These are phyloP conservation scores for Hipparchia sbordonii DNA, from an alignment of 2,888 invertebrate genomes.

Conservation along the genomic window DNA sequence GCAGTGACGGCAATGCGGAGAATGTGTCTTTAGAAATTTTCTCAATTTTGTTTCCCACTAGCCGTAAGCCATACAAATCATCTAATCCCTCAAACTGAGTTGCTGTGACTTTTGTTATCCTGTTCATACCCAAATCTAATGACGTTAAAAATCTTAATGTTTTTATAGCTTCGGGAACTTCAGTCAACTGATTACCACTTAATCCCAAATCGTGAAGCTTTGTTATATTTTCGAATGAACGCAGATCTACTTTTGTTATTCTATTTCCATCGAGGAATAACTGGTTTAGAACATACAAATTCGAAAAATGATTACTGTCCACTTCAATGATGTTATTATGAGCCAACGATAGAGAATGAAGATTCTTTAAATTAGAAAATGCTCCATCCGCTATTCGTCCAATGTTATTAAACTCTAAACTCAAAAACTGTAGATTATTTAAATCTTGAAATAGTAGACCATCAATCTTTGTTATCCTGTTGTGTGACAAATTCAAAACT, in stretches of 20 bases:
- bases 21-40: conserved; percentile 90
- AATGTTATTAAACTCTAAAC: conserved; percentile 88
- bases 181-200: conserved; percentile 87
- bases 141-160: conserved; percentile 88
- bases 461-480: conserved; percentile 88
- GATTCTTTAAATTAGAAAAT: conserved; percentile 88
- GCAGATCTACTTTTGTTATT: conserved; percentile 86
- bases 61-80: conserved; percentile 88
- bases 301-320: conserved; percentile 87
- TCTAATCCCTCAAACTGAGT: conserved; percentile 89
- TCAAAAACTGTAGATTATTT: conserved; percentile 88
- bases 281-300: conserved; percentile 88
- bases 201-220: conserved; percentile 90
- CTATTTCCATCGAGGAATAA: conserved; percentile 89
- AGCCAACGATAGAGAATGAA: conserved; percentile 89
- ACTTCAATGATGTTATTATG: conserved; percentile 87
- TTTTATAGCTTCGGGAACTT: conserved; percentile 87
- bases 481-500: conserved; percentile 88
- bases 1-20: conserved; percentile 86
- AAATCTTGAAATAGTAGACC: conserved; percentile 88
- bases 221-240: conserved; percentile 90
- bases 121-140: conserved; percentile 92
- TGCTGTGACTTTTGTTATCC: conserved; percentile 87
- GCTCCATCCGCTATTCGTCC: conserved; percentile 88
- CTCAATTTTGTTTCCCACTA: conserved; percentile 91